Evolutionary conservation across 30 jellyfish, hydroid and myxozoan genomes (phyloP), one percentile per base, ranked within the genome.

Genomic region (Catostylus mosaicus): DNA sequence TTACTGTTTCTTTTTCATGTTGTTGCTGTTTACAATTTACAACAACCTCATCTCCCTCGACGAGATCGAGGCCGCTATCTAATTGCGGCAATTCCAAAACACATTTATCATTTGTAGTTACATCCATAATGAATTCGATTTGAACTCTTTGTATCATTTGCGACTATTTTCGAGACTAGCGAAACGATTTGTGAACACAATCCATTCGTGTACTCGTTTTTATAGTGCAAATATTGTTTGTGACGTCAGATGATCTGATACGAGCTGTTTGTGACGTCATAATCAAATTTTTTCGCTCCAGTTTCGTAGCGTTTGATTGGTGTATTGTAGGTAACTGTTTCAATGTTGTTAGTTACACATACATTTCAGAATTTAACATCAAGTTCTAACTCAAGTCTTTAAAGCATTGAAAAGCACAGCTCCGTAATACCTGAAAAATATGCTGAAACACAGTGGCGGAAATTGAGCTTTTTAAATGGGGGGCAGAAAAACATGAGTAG

Each of bases 11-110:
- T 43, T 43, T 8, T 43, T 43, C 12, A 43, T 16, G 8, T 16
- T 43, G 56, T 43, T 43, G 56, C 56, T 6, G 16, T 43, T 43
- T 16, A 8, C 16, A 6, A 43, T 43, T 43, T 8, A 8, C 56
- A 43, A 43, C 56, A 43, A 43, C 56, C 12, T 6, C 8, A 43
- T 43, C 56, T 16, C 8, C 56, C 16, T 52, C 67, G 23, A 20
- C 27, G 8, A 52, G 67, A 52, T 52, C 67, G 67, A 52, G 23
- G 67, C 67, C 67, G 19, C 67, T 52, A 26, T 52, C 67, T 52
- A 3, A 3, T 6, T 3, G 67, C 67, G 67, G 19, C 67, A 52
- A 52, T 10, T 52, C 67, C 27, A 52, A 10, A 4, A 10, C 67
- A 52, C 29, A 7, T 20, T 3, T 7, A 52, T 24, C 19, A 26